Conservation (phyloP, 2,797 vertebrate genomes). For the Myotis planiceps region DNA sequence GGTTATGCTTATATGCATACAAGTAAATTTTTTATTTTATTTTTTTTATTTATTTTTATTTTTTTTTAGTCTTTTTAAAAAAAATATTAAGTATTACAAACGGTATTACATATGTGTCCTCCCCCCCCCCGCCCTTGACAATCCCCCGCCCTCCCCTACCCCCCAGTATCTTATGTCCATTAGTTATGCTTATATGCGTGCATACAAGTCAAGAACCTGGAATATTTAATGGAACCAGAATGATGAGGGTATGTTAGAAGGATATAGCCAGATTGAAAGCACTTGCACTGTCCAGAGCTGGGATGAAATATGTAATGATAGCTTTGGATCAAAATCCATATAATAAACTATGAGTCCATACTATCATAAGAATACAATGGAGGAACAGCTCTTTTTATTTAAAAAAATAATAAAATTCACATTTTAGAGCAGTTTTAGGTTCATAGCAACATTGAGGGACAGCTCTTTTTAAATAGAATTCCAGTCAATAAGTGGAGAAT, state of each 20-base stretch:
- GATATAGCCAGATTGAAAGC: neutral
- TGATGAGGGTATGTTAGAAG: neutral
- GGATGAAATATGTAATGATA: constrained; percentile 6
- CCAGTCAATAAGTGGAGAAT: neutral
- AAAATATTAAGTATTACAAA: too few relatives aligned
- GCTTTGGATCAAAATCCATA: neutral
- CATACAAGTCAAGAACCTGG: too few relatives aligned
- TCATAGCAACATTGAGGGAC: neutral
- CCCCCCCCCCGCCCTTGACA: too few relatives aligned
- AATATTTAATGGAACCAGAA: constrained; percentile 1
- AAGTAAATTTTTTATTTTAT: too few relatives aligned
- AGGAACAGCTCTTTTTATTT: neutral
- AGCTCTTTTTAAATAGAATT: constrained; percentile 8
- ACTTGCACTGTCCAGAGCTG: neutral
- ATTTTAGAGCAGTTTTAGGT: constrained; percentile 33
- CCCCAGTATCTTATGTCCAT: too few relatives aligned
- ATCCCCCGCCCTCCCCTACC: too few relatives aligned
- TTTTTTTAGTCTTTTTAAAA: too few relatives aligned
- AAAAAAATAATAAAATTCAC: neutral
- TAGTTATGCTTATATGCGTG: too few relatives aligned
- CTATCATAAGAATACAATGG: neutral
- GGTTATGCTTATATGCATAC: neutral
- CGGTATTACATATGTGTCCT: too few relatives aligned
- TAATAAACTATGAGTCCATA: neutral
- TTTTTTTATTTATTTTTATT: too few relatives aligned